A percentile compares a stretch with the other conserved stretches of the same genome.
Evolutionary conservation across 2,888 invertebrate genomes (phyloP).

Genomic region (Nasonovia ribisnigri): DNA sequence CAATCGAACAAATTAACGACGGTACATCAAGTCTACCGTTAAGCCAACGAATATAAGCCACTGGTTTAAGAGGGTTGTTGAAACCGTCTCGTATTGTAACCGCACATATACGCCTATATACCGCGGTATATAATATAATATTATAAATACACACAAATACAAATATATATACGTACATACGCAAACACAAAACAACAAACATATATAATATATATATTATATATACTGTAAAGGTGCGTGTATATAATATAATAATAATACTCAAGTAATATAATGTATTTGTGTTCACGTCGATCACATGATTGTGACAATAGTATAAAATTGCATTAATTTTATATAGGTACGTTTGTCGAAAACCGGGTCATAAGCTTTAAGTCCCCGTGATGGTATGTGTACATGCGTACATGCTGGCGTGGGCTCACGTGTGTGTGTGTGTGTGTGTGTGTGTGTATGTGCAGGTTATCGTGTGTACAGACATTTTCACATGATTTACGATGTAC

Average conservation of each 20-base stretch:
- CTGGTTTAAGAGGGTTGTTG: constrained; percentile 40
- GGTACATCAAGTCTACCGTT: constrained; percentile 39
- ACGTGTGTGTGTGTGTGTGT: neutral
- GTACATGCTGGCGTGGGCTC: neutral
- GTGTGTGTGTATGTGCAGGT: neutral
- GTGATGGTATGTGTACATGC: neutral
- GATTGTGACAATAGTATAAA: neutral
- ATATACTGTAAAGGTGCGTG: neutral
- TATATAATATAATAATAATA: neutral
- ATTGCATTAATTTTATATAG: neutral
- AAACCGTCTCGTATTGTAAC: constrained; percentile 29
- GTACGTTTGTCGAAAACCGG: constrained; percentile 6
- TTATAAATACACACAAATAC: neutral
- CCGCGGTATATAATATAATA: no score
- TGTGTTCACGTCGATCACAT: neutral
- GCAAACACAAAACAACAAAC: neutral
- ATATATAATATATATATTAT: neutral
- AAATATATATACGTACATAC: neutral
- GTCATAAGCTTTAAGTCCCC: constrained; percentile 14
- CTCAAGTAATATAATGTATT: neutral
- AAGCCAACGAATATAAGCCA: constrained; percentile 45
- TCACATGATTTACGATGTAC: constrained; percentile 58
- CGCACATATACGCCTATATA: no score
- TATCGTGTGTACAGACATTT: constrained; percentile 47
- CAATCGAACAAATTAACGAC: constrained; percentile 56